phyloP scores from a whole-genome alignment of 2,113 vertebrate genomes.

The Symphodus melops region DNA sequence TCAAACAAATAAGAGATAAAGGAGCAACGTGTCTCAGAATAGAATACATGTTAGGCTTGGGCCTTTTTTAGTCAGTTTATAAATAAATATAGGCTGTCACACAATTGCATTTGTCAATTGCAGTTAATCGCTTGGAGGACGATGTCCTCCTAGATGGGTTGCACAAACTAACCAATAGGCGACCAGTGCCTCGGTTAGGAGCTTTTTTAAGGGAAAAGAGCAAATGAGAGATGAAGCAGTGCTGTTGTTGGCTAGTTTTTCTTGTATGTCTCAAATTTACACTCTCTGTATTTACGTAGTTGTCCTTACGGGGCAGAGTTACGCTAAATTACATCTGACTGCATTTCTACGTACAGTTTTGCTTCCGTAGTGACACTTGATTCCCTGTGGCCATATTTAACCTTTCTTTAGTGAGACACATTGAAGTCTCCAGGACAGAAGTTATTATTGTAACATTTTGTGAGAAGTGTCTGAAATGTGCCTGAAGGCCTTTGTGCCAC shows the following conservation, averaged over 20 bases:
- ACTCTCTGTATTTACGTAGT: background rate
- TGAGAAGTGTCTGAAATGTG: background rate
- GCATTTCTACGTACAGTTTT: background rate
- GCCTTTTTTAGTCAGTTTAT: background rate
- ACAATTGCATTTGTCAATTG: too few species aligned
- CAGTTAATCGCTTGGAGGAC: too few species aligned
- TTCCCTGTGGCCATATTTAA: constrained; percentile 12
- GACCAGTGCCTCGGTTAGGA: too few species aligned
- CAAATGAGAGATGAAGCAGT: too few species aligned
- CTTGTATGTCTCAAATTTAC: background rate
- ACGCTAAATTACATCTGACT: constrained; percentile 1
- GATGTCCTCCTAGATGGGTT: too few species aligned
- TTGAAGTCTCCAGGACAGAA: constrained; percentile 5
- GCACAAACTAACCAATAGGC: too few species aligned
- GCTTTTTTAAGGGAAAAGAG: too few species aligned
- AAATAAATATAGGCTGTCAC: too few species aligned
- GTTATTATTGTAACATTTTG: background rate
- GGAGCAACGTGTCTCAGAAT: background rate
- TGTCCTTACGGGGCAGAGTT: background rate
- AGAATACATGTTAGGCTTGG: background rate
- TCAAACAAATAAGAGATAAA: constrained; percentile 10
- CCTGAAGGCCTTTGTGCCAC: background rate
- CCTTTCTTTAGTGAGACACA: constrained; percentile 1
- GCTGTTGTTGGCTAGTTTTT: background rate
- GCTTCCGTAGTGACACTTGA: background rate